Evolutionary conservation across 2,797 vertebrate genomes (phyloP), one percentile per base, ranked within the genome.

Genomic region (Gymnothorax reevesii): DNA sequence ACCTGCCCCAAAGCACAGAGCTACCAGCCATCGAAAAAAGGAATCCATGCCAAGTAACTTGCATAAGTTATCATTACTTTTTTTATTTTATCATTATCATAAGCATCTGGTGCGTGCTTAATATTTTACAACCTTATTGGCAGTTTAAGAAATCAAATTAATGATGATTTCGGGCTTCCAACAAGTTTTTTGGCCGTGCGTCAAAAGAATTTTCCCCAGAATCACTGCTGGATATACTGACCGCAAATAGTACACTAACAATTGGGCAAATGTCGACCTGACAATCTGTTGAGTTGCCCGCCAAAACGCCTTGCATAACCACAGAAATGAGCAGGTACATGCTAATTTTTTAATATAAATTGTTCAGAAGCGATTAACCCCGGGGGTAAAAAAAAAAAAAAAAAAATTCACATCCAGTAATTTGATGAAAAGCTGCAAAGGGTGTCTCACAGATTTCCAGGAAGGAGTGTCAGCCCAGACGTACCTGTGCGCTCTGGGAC

Each of bases 301-400:
- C 84, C 84, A 85, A 85, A 62, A 13, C 7, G 57, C 59, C 62
- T 55, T 4, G 60, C 69, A 25, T 83, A 83, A 66, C 52, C 49
- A 55, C 20, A 42, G 33, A 54, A 66, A 80, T 66, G 77, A 86
- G 79, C 64, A 82, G 42, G 52, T 22, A 33, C 85, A 86, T 57
- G 59, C 17, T 49, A 27, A 9, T 55, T 82, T 62, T 86, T 62
- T 52, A 82, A 80, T 33, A 10, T n/a, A 22, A 27, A 9, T 49
- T 57, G 77, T 55, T 33, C 54, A 55, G 60, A 17, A 57, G 54
- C 79, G 54, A 85, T 85, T 85, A 25, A 85, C 73, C 33, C 17
- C 55, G 54, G 27, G 33, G 9, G 12, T 42, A n/a, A 84, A 57
- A 85, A 17, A 85, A 17, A 73, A 85, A n/a, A 84, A 57, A 85